Evolutionary conservation across 2,797 vertebrate genomes (phyloP).

Genomic region (Acipenser oxyrinchus): DNA sequence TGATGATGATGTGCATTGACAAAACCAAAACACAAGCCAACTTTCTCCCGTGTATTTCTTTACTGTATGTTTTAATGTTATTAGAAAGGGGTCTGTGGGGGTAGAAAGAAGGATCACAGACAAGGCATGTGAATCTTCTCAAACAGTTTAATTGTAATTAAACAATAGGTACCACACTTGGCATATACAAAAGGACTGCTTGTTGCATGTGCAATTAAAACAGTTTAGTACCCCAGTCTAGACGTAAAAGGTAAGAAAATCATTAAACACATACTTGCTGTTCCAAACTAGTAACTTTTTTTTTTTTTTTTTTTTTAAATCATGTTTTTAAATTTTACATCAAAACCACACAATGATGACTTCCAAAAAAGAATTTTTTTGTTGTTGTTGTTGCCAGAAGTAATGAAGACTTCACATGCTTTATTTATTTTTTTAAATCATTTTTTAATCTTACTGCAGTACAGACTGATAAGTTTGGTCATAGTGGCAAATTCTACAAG

Average conservation of each 20-base stretch:
- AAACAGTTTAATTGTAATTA: conserved; percentile 92
- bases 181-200: conserved; percentile 85
- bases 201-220: conserved; percentile 81
- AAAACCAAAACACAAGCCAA: too few relatives aligned
- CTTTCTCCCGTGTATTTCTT: too few relatives aligned
- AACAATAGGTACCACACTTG: conserved; percentile 80
- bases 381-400: conserved; percentile 42
- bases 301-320: conserved; percentile 70
- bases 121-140: conserved; percentile 58
- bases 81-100: too few relatives aligned
- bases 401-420: conserved; percentile 63
- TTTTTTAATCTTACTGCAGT: conserved; percentile 53
- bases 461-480: conserved; percentile 80
- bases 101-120: conserved; percentile 23
- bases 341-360: conserved; percentile 77
- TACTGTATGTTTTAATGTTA: too few relatives aligned
- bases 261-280: conserved; percentile 67
- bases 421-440: conserved; percentile 53
- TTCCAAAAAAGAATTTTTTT: conserved; percentile 44
- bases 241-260: conserved; percentile 55
- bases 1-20: too few relatives aligned
- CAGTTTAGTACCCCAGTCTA: conserved; percentile 66
- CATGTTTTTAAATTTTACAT: conserved; percentile 76
- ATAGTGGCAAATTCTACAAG: conserved; percentile 65
- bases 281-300: conserved; percentile 62